A percentile compares a stretch with the other conserved stretches of the same genome.
These are phyloP conservation scores for Trichomycterus rosablanca DNA, from an alignment of 2,113 vertebrate genomes.

Conservation along the genomic window DNA sequence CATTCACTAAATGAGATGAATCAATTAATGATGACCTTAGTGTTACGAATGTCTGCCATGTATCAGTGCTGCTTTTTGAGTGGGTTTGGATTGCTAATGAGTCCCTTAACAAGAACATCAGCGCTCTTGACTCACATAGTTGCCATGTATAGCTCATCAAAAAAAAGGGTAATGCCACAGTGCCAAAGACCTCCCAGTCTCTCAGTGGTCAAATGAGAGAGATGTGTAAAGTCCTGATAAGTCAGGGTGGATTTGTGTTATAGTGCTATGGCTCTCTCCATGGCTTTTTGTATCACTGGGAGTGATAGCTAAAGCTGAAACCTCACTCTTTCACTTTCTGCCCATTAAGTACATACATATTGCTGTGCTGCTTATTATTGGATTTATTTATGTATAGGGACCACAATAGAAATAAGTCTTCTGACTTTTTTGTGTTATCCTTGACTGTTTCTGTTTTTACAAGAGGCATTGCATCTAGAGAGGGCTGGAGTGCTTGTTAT, in stretches of 20 bases:
- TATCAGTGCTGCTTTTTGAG: too few relatives aligned
- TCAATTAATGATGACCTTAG: too few relatives aligned
- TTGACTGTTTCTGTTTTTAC: too few relatives aligned
- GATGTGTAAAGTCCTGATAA: constrained; percentile 44
- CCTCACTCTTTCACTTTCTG: constrained; percentile 22
- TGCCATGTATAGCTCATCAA: constrained; percentile 31
- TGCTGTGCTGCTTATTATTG: too few relatives aligned
- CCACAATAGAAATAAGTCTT: too few relatives aligned
- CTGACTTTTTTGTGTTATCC: too few relatives aligned
- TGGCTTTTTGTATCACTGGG: constrained; percentile 37
- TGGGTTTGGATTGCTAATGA: too few relatives aligned
- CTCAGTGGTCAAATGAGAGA: constrained; percentile 47
- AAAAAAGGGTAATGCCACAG: constrained; percentile 43
- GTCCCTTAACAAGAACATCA: constrained; percentile 46
- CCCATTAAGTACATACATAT: constrained; percentile 9
- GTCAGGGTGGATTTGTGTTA: constrained; percentile 46
- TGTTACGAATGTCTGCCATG: too few relatives aligned
- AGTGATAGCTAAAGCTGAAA: constrained; percentile 33
- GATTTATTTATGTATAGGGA: too few relatives aligned
- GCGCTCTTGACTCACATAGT: constrained; percentile 19
- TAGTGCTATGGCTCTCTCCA: constrained; percentile 38
- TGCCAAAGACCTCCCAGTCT: constrained; percentile 35
- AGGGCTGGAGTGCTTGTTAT: too few relatives aligned
- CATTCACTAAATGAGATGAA: too few relatives aligned
- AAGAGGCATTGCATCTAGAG: too few relatives aligned